A percentile compares a stretch with the other conserved stretches of the same genome.
Conservation (phyloP, 2,113 vertebrate genomes). For the Cyanistes caeruleus region DNA sequence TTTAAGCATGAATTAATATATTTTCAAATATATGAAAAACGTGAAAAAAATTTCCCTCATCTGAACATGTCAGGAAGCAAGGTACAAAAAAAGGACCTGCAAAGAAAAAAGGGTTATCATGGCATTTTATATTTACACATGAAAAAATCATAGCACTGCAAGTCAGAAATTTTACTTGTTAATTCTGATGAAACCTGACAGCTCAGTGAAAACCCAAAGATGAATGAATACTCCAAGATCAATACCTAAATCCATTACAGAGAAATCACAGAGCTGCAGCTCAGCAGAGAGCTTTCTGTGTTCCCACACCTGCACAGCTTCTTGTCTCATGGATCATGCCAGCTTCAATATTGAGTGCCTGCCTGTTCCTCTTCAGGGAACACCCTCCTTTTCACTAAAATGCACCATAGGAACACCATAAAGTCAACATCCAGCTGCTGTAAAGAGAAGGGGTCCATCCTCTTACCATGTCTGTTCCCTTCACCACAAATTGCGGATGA, state of each 20-base stretch:
- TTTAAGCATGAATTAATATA: background rate
- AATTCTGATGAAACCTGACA: slow-evolving; percentile 27
- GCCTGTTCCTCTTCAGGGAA: background rate
- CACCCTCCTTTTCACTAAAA: background rate
- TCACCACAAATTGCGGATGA: background rate
- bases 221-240: background rate
- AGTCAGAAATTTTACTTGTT: slow-evolving; percentile 38
- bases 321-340: background rate
- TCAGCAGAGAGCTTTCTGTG: background rate
- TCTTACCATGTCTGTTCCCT: background rate
- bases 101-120: background rate
- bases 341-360: background rate
- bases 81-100: background rate
- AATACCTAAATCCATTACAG: slow-evolving; percentile 15
- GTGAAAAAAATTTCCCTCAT: background rate
- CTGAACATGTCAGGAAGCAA: background rate
- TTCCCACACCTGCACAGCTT: background rate
- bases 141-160: slow-evolving; percentile 1
- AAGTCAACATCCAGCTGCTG: background rate
- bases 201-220: background rate
- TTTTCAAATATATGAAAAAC: background rate
- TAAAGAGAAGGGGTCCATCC: background rate
- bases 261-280: background rate
- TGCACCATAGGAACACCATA: background rate
- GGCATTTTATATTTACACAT: background rate